A percentile compares a stretch with the other conserved stretches of the same genome.
phyloP scores from a whole-genome alignment of 2,888 invertebrate genomes.

The Cynaeus angustus region DNA sequence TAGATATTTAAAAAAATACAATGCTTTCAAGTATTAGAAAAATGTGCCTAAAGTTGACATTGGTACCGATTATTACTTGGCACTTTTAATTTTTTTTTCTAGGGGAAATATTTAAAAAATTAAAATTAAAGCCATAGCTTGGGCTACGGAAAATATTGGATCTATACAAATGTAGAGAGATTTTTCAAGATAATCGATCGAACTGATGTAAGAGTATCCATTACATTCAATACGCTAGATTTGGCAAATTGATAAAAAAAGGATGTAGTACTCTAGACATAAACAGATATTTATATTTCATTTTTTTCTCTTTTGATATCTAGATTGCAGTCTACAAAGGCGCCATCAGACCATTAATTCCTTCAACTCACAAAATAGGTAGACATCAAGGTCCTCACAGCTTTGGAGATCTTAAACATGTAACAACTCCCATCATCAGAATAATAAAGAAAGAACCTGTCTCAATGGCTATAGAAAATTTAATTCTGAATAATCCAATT shows the following conservation, averaged over 20 bases:
- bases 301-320: background rate
- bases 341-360: conserved; percentile 73
- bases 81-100: conserved; percentile 75
- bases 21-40: background rate
- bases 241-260: too few relatives aligned
- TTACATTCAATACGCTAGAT: too few relatives aligned
- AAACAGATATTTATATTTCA: too few relatives aligned
- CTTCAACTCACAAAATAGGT: too few relatives aligned
- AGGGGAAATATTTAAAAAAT: conserved; percentile 72
- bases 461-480: conserved; percentile 76
- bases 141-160: conserved; percentile 83
- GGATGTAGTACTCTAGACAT: too few relatives aligned
- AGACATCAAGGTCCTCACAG: conserved; percentile 80
- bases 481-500: conserved; percentile 75
- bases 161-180: conserved; percentile 80
- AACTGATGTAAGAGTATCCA: conserved; percentile 69
- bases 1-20: too few relatives aligned
- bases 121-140: conserved; percentile 82
- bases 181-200: conserved; percentile 76
- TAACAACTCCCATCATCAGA: conserved; percentile 64
- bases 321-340: conserved; percentile 84
- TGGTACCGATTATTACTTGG: conserved; percentile 80
- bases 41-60: conserved; percentile 78
- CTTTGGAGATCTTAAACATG: conserved; percentile 77
- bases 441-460: conserved; percentile 69